phyloP scores from a whole-genome alignment of 2,113 vertebrate species.

The Drymodes brunneopygia region DNA sequence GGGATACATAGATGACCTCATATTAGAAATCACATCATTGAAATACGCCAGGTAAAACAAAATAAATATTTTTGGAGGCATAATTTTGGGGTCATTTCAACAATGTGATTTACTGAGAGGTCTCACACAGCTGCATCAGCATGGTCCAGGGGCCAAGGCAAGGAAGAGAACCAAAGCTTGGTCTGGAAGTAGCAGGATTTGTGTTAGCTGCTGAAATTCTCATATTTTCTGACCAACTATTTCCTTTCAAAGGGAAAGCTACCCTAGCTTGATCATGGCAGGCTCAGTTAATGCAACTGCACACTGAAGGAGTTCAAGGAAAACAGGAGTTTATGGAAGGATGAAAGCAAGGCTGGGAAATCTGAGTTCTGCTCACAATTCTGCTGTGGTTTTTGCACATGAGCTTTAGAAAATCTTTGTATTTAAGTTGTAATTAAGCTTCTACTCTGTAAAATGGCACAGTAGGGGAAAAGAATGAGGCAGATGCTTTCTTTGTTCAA shows the following conservation, averaged over 20 bases:
- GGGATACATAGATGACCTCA: background rate
- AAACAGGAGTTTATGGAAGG: background rate
- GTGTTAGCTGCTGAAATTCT: background rate
- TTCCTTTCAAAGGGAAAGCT: background rate
- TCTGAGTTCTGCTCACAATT: background rate
- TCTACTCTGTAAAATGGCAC: background rate
- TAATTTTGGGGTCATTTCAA: background rate
- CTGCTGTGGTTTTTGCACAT: background rate
- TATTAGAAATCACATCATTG: background rate
- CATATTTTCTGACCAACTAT: background rate
- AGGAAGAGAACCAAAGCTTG: background rate
- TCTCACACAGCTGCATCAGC: fast-evolving
- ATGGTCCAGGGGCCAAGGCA: fast-evolving
- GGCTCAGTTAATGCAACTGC: background rate
- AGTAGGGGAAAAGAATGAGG: background rate
- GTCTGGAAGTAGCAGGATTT: background rate
- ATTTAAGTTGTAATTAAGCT: background rate
- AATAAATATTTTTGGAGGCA: background rate
- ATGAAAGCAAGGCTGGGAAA: background rate
- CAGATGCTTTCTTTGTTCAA: background rate
- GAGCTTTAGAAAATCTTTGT: background rate
- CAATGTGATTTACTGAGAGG: fast-evolving
- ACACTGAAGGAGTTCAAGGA: background rate
- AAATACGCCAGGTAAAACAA: background rate
- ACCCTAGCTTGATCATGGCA: background rate